Percentiles rank a stretch among this genome's conserved stretches.
Conservation (phyloP, 2,113 vertebrate species). For the Burhinus oedicnemus region DNA sequence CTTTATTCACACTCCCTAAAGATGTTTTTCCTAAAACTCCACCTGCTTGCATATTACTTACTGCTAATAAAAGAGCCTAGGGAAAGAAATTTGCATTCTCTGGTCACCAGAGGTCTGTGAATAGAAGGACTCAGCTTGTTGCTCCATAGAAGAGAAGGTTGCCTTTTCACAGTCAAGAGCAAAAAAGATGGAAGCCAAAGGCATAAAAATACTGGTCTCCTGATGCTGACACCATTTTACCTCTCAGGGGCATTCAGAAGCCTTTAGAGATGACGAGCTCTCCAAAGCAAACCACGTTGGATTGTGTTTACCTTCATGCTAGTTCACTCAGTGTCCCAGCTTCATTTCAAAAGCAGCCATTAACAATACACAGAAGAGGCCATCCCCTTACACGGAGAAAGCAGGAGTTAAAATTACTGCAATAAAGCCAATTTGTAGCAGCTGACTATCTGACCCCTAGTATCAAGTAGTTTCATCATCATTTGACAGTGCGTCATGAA, state of each 20-base stretch:
- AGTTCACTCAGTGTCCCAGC: neutral
- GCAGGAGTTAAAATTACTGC: neutral
- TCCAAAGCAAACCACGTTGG: neutral
- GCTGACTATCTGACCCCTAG: neutral
- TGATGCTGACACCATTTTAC: neutral
- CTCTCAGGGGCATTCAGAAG: neutral
- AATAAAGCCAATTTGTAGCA: neutral
- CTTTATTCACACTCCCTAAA: neutral
- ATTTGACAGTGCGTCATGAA: neutral
- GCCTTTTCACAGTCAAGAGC: neutral
- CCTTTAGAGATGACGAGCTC: neutral
- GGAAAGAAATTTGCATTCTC: conserved; percentile 6
- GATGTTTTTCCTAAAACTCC: neutral
- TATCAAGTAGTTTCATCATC: neutral
- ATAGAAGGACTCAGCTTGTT: neutral
- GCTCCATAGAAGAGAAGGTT: neutral
- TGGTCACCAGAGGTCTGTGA: neutral
- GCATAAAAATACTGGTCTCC: neutral
- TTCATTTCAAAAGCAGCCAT: neutral
- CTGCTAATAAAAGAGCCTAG: neutral
- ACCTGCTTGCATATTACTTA: neutral
- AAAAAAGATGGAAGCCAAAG: neutral
- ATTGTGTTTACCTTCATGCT: neutral
- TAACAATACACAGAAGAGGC: neutral
- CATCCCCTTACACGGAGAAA: neutral